phyloP scores from a whole-genome alignment of 1,140 invertebrate species.

The Geopemphigus sp. region DNA sequence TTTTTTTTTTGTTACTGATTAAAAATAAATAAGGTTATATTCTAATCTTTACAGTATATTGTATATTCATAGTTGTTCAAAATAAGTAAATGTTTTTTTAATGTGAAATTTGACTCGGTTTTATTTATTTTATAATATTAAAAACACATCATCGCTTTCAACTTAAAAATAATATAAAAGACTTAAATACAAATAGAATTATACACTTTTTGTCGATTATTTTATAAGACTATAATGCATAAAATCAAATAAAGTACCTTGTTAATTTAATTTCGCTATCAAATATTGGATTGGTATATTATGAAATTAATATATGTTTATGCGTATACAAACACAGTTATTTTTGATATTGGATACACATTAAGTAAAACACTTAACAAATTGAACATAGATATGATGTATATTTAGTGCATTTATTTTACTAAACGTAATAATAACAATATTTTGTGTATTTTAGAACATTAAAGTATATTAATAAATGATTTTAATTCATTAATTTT shows the following conservation, averaged over 20 bases:
- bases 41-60: neutral
- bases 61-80: conserved; percentile 16
- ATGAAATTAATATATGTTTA: too few relatives aligned
- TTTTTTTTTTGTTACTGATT: conserved; percentile 32
- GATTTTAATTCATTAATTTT: too few relatives aligned
- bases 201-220: neutral
- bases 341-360: neutral
- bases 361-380: neutral
- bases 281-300: too few relatives aligned
- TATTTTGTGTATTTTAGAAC: too few relatives aligned
- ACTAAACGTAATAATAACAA: too few relatives aligned
- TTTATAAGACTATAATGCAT: neutral
- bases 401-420: neutral
- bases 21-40: neutral
- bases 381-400: neutral
- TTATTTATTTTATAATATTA: neutral
- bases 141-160: too few relatives aligned
- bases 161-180: too few relatives aligned
- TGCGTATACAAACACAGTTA: too few relatives aligned
- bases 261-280: too few relatives aligned
- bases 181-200: too few relatives aligned
- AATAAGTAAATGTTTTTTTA: conserved; percentile 15
- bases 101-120: neutral
- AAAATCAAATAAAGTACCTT: too few relatives aligned
- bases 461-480: too few relatives aligned